Evolutionary conservation across 2,797 vertebrate species (phyloP).

Genomic region (Leptoclinus maculatus): DNA sequence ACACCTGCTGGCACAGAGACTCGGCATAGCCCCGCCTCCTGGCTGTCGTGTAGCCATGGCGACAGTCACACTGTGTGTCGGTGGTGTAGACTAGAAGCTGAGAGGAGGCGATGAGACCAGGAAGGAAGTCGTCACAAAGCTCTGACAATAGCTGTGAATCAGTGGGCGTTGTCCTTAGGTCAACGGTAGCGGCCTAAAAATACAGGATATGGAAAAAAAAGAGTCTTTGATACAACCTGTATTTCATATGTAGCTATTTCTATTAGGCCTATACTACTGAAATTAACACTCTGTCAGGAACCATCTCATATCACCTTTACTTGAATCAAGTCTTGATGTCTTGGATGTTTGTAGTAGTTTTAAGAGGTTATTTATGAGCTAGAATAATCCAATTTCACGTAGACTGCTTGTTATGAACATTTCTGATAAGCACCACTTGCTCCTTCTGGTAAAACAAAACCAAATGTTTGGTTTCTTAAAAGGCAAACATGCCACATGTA

Average conservation of each 20-base stretch:
- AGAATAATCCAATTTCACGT: not conserved
- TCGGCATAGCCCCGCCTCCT: constrained; percentile 74
- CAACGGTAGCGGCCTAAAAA: constrained; percentile 30
- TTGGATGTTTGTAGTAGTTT: not conserved
- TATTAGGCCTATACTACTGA: not conserved
- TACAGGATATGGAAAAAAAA: not conserved
- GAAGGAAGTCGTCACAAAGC: constrained; percentile 82
- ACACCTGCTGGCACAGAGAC: constrained; percentile 82
- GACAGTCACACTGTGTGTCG: constrained; percentile 70
- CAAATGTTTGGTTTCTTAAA: not conserved
- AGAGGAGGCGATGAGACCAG: constrained; percentile 67
- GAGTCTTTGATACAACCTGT: not conserved
- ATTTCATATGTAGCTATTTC: not conserved
- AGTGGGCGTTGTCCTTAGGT: not conserved
- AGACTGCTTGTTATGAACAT: not conserved
- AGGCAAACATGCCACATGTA: not conserved
- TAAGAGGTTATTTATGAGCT: not conserved
- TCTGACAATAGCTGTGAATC: constrained; percentile 65
- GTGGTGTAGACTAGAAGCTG: constrained; percentile 79
- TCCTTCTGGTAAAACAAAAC: not conserved
- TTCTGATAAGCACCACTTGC: not conserved
- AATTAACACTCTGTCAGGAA: not conserved
- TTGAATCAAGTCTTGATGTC: not conserved
- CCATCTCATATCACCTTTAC: not conserved
- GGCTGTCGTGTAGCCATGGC: constrained; percentile 75